Evolutionary conservation across 2,797 vertebrate genomes (phyloP).

Genomic region (Anas georgica): DNA sequence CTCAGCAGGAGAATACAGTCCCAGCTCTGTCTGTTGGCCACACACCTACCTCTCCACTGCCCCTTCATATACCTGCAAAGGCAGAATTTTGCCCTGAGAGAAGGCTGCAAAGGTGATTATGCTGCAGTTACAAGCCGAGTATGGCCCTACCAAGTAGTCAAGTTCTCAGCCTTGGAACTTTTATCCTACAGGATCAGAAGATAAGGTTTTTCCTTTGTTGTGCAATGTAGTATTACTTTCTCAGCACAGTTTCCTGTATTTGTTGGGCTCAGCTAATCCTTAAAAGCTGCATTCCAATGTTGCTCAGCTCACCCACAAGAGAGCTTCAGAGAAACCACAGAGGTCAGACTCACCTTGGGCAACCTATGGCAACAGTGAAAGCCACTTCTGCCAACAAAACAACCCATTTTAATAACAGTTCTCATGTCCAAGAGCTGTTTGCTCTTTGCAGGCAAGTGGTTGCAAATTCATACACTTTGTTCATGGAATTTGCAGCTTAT

Average conservation of each 20-base stretch:
- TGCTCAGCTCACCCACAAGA: not conserved
- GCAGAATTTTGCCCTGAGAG: not conserved
- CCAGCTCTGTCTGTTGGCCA: not conserved
- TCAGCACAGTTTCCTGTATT: not conserved
- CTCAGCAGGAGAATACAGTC: not conserved
- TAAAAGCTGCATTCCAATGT: not conserved
- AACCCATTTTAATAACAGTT: not conserved
- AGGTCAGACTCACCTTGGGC: conserved; percentile 21
- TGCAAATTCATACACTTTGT: not conserved
- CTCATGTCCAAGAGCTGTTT: not conserved
- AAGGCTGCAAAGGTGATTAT: not conserved
- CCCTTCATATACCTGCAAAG: not conserved
- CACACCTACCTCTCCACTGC: rapidly evolving
- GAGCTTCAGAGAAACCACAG: not conserved
- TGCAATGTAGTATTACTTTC: not conserved
- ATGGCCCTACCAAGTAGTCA: not conserved
- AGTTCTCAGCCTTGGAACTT: not conserved
- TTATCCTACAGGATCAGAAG: not conserved
- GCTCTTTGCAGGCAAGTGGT: not conserved
- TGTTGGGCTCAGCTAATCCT: not conserved
- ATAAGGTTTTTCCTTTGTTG: not conserved
- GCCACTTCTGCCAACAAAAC: conserved; percentile 16
- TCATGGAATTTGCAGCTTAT: not conserved
- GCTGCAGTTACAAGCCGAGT: not conserved
- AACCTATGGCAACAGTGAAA: not conserved